Conservation (phyloP, 2,888 invertebrate species). For the Drosophila picticornis region DNA sequence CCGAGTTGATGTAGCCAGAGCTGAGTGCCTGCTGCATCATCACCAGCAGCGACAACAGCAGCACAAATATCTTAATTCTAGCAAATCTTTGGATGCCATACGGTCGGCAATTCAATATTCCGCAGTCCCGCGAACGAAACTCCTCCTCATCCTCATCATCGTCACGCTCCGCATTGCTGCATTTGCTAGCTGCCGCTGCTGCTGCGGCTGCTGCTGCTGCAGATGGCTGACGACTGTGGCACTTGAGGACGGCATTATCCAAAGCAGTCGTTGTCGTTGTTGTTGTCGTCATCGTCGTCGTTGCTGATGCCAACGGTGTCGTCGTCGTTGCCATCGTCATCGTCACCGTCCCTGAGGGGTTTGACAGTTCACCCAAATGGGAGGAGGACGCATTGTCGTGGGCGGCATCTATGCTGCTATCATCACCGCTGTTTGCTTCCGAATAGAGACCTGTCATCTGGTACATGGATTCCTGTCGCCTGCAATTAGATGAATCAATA, state of each 20-base stretch:
- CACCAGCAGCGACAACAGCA: slow-evolving; percentile 94
- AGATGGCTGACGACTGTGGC: slow-evolving; percentile 93
- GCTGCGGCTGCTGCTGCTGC: slow-evolving; percentile 32
- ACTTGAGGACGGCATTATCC: slow-evolving; percentile 86
- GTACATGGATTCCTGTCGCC: slow-evolving; percentile 95
- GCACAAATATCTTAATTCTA: slow-evolving; percentile 96
- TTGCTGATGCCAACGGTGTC: slow-evolving; percentile 10
- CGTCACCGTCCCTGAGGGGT: slow-evolving; percentile 11
- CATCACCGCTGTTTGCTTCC: slow-evolving; percentile 88
- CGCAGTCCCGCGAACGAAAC: slow-evolving; percentile 91
- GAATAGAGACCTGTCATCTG: slow-evolving; percentile 95
- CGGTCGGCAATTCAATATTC: slow-evolving; percentile 94
- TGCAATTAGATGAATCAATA: slow-evolving; percentile 71
- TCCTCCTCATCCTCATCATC: slow-evolving; percentile 89
- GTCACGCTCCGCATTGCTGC: slow-evolving; percentile 83
- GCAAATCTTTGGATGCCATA: slow-evolving; percentile 94
- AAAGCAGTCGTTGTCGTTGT: slow-evolving; percentile 39
- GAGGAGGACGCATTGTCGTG: slow-evolving; percentile 85
- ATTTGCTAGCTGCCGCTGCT: slow-evolving; percentile 15
- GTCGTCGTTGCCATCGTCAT: slow-evolving; percentile 1
- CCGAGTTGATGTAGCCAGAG: slow-evolving; percentile 96
- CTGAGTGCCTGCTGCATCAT: slow-evolving; percentile 96
- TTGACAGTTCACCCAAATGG: slow-evolving; percentile 66
- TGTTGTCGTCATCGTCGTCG: slow-evolving; percentile 14
- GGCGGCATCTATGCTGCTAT: slow-evolving; percentile 86